Evolutionary conservation across 2,888 invertebrate genomes (phyloP).

Genomic region (Acanthococcus lagerstroemiae): DNA sequence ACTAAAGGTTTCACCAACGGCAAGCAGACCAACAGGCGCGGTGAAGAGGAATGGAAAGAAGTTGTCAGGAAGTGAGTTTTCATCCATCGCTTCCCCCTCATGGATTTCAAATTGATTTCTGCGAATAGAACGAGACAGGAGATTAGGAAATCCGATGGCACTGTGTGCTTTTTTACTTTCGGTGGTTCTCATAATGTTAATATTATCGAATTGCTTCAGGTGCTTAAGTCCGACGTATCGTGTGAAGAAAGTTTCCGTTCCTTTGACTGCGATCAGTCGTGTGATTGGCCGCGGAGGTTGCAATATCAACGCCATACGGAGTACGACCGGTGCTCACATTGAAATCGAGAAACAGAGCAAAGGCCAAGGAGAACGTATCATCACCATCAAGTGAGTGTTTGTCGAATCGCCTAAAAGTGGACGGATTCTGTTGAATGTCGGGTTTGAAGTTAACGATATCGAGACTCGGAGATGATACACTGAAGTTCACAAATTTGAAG

Average conservation of each 20-base stretch:
- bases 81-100: no score
- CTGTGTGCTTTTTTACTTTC: no score
- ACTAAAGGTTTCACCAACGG: neutral
- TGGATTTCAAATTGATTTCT: slow-evolving; percentile 1
- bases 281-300: slow-evolving; percentile 95
- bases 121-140: no score
- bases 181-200: no score
- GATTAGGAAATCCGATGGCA: no score
- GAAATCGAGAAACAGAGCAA: slow-evolving; percentile 96
- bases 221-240: slow-evolving; percentile 49
- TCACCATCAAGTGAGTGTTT: slow-evolving; percentile 67
- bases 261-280: slow-evolving; percentile 86
- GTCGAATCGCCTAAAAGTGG: neutral
- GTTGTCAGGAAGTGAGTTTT: slow-evolving; percentile 47
- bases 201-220: no score
- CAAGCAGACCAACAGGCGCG: slow-evolving; percentile 36
- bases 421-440: no score
- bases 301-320: slow-evolving; percentile 96
- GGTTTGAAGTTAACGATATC: no score
- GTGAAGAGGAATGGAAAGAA: slow-evolving; percentile 92
- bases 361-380: slow-evolving; percentile 84
- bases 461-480: no score
- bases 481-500: no score
- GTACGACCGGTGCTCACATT: slow-evolving; percentile 93
- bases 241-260: slow-evolving; percentile 87